phyloP scores from a whole-genome alignment of 2,113 vertebrate genomes.

The Oryzias javanicus region DNA sequence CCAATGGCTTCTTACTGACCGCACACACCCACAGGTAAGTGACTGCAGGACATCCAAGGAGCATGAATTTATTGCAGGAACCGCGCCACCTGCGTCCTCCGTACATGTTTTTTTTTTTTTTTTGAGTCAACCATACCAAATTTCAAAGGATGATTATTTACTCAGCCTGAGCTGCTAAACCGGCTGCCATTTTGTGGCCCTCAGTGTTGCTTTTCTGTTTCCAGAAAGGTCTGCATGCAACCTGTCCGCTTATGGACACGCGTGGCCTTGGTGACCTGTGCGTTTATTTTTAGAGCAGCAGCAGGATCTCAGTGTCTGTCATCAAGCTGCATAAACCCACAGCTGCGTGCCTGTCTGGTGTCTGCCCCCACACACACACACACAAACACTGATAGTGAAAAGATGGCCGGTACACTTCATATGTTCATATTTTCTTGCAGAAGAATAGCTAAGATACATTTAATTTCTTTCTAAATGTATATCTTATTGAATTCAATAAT shows the following conservation, averaged over 20 bases:
- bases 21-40: no score
- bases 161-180: no score
- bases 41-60: no score
- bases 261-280: constrained; percentile 36
- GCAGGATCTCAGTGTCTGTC: constrained; percentile 44
- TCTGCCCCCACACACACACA: constrained; percentile 22
- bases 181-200: neutral
- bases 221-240: constrained; percentile 5
- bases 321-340: constrained; percentile 45
- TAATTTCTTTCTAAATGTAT: no score
- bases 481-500: no score
- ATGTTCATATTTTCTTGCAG: neutral
- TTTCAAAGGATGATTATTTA: no score
- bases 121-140: no score
- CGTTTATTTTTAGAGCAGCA: constrained; percentile 69
- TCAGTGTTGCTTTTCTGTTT: neutral
- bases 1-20: no score
- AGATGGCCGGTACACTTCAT: neutral
- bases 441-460: neutral
- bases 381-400: neutral
- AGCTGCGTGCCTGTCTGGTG: constrained; percentile 44
- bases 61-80: no score
- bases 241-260: constrained; percentile 39
- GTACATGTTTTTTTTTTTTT: no score
- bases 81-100: no score